Conservation (phyloP, 2,888 invertebrate species). For the Ecdyonurus torrentis region DNA sequence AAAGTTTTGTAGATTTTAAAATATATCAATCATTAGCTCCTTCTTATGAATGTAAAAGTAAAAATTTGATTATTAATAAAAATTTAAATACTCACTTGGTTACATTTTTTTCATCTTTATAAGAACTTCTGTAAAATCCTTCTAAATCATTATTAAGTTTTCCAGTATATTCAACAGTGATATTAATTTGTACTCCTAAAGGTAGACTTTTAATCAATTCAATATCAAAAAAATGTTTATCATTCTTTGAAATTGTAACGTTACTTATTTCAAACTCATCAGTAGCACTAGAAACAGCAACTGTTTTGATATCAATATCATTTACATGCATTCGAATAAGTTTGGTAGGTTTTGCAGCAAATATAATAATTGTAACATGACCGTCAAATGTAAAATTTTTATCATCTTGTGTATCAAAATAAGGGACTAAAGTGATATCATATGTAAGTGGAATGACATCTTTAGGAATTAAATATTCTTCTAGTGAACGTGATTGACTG, state of each 20-base stretch:
- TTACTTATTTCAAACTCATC: not conserved
- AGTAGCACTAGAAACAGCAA: not conserved
- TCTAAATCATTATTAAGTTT: constrained; percentile 34
- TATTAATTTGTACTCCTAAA: not conserved
- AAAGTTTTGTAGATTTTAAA: too few relatives aligned
- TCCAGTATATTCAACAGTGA: constrained; percentile 33
- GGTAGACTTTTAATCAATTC: not conserved
- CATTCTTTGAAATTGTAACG: not conserved
- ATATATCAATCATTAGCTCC: too few relatives aligned
- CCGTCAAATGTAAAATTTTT: not conserved
- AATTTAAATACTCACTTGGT: constrained; percentile 37
- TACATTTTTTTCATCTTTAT: constrained; percentile 29
- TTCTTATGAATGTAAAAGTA: too few relatives aligned
- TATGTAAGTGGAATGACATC: not conserved
- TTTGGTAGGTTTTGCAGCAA: not conserved
- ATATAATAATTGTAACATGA: not conserved
- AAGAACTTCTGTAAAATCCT: constrained; percentile 46
- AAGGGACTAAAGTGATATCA: not conserved
- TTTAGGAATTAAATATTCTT: not conserved
- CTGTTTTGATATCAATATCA: not conserved
- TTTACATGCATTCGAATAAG: not conserved
- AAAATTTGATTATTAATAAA: too few relatives aligned
- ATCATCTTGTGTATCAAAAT: not conserved
- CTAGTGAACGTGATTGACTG: not conserved
- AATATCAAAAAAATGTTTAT: not conserved